Evolutionary conservation across 2,797 vertebrate genomes (phyloP), one percentile per base, ranked within the genome.

Genomic region (Rhabdophis nuchalis): DNA sequence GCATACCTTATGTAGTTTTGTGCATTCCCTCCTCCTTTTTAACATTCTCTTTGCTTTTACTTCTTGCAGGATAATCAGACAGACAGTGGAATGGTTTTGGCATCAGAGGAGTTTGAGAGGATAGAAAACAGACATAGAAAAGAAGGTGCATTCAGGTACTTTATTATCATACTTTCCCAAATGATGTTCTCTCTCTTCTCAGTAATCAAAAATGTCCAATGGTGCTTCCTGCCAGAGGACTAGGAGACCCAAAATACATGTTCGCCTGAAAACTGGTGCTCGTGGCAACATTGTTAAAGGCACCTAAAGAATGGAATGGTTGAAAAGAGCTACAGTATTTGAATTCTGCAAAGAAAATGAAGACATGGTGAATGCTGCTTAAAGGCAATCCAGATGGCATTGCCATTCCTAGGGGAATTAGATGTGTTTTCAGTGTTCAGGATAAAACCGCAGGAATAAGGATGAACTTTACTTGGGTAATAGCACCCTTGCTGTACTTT

Each of bases 11-110:
- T 46, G 3, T 27, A 2, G 27, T 14, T 53, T 53, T 36, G 7
- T 72, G n/a, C 32, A 72, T 13, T 89, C 27, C 18, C 3, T 64
- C 14, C 46, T 10, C 60, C 27, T 92, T 96, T 93, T 95, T 96
- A 96, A 96, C 90, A 20, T 3, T 50, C 46, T 6, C 46, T 50
- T 68, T 61, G 94, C 88, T 82, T 96, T 96, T 96, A 93, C 97
- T 94, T 96, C 88, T 94, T 94, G n/a, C 97, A 99, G 99, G 99
- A 99, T 95, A 99, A 98, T 97, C 99, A 99, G 97, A 99, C 99
- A 4, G 99, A 99, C 98, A 99, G 99, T 93, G 99, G 99, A 92
- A 99, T 99, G 99, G 99, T 99, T 95, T 97, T 99, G 98, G 98
- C 99, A 93, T 99, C 99, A 0, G 99, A 99, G 92, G 99, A 99